These are phyloP conservation scores for Ladona fulva DNA, from an alignment of 1,140 invertebrate genomes.

Conservation along the genomic window DNA sequence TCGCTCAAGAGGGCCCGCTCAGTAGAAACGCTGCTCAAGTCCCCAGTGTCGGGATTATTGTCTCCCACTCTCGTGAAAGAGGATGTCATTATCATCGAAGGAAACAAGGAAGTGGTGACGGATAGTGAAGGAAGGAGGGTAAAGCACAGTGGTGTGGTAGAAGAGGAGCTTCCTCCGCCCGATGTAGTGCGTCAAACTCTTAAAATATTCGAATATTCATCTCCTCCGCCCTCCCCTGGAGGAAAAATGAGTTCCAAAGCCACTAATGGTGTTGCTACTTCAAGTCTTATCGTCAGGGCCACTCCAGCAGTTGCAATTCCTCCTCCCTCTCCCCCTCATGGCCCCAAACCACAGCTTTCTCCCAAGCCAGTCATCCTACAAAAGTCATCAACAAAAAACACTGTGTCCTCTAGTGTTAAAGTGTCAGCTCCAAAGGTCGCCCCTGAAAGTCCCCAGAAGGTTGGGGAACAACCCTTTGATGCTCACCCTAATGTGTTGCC, in stretches of 20 bases:
- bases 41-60: conserved; percentile 5
- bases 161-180: conserved; percentile 70
- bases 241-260: neutral
- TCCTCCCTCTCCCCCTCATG: neutral
- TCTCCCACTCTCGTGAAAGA: conserved; percentile 32
- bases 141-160: conserved; percentile 45
- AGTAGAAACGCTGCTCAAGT: conserved; percentile 57
- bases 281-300: neutral
- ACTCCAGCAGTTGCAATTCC: neutral
- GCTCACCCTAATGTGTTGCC: neutral
- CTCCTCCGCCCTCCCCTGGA: neutral
- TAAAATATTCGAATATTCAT: conserved; percentile 66
- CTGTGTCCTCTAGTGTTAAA: conserved; percentile 34
- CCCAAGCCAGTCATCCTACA: conserved; percentile 25
- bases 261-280: neutral
- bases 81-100: conserved; percentile 38
- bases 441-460: neutral
- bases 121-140: conserved; percentile 2
- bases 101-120: conserved; percentile 17
- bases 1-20: conserved; percentile 73
- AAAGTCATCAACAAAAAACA: conserved; percentile 26
- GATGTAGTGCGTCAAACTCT: conserved; percentile 77
- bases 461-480: neutral
- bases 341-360: conserved; percentile 23
- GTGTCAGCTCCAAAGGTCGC: neutral